Evolutionary conservation across 2,113 vertebrate genomes (phyloP), one percentile per base, ranked within the genome.

Genomic region (Apaloderma vittatum): DNA sequence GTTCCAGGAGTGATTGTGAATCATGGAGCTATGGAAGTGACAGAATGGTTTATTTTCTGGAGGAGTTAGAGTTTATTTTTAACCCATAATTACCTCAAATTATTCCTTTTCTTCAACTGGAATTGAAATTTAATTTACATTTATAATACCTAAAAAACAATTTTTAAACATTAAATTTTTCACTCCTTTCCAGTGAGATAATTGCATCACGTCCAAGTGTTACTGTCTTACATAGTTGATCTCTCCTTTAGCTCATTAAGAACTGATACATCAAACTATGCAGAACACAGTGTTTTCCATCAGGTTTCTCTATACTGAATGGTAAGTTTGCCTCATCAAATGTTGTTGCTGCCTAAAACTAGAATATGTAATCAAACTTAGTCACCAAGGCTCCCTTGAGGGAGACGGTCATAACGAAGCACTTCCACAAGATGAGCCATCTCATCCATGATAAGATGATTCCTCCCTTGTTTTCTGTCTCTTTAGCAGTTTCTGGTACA

Each of bases 61-160:
- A 62, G 55, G 37, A 94, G 17, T 55, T 86, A 58, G 57, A 86
- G 54, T 72, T 87, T 76, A 62, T 90, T 96, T 89, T 96, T 87
- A 89, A 84, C 29, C 16, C 29, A 29, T 63, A 95, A 88, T 86
- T 81, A 27, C 43, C 71, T 96, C 57, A 90, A 72, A 88, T 83
- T 92, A 46, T 86, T 78, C 4, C 77, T 81, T 57, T 72, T 73
- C 87, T 92, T 71, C 46, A 71, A 3, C 37, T 80, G 15, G n/a
- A 78, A 54, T 67, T 94, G 17, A 88, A 93, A 89, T 65, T 79
- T 68, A 82, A 94, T 94, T 94, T 94, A 63, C 34, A 34, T 91
- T 81, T 87, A 19, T 65, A 75, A 75, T 72, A 93, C 48, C 62
- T 78, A 84, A 94, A 51, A 40, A 87, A 94, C 83, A n/a, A 78